A percentile compares a stretch with the other conserved stretches of the same genome.
phyloP scores from a whole-genome alignment of 2,797 vertebrate genomes.

The Gallinago nigripennis region DNA sequence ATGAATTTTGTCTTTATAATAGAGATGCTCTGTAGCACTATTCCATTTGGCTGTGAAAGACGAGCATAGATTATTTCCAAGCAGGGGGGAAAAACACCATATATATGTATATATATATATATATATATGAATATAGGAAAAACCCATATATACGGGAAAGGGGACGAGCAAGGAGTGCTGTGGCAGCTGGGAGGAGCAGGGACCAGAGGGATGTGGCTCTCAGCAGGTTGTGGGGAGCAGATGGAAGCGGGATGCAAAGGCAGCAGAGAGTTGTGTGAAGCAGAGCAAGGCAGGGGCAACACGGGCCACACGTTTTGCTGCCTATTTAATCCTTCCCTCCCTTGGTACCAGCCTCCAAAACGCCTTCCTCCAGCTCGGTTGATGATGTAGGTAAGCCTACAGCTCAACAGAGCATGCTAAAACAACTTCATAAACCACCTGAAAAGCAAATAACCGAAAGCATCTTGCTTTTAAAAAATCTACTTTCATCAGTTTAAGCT shows the following conservation, averaged over 20 bases:
- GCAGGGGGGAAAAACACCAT: rapidly evolving
- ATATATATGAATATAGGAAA: too few species aligned
- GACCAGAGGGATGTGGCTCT: neutral
- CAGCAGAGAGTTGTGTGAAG: neutral
- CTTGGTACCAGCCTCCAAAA: neutral
- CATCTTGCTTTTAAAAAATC: conserved; percentile 41
- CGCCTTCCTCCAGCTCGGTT: neutral
- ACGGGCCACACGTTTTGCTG: neutral
- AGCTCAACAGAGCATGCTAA: neutral
- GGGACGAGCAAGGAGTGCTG: neutral
- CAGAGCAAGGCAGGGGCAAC: neutral
- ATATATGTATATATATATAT: rapidly evolving
- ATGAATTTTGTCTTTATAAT: neutral
- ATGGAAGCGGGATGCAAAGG: neutral
- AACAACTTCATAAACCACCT: conserved; percentile 36
- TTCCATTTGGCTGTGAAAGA: neutral
- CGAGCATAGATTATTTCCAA: neutral
- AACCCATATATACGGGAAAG: too few species aligned
- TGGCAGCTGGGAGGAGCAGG: neutral
- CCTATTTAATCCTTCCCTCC: neutral
- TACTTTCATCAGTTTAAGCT: conserved; percentile 69
- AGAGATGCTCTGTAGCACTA: neutral
- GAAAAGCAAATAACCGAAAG: conserved; percentile 56
- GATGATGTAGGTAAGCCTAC: neutral
- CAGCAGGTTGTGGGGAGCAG: neutral